These are phyloP conservation scores for Oscheius myriophilus DNA, from an alignment of 2,888 invertebrate species.

Conservation along the genomic window DNA sequence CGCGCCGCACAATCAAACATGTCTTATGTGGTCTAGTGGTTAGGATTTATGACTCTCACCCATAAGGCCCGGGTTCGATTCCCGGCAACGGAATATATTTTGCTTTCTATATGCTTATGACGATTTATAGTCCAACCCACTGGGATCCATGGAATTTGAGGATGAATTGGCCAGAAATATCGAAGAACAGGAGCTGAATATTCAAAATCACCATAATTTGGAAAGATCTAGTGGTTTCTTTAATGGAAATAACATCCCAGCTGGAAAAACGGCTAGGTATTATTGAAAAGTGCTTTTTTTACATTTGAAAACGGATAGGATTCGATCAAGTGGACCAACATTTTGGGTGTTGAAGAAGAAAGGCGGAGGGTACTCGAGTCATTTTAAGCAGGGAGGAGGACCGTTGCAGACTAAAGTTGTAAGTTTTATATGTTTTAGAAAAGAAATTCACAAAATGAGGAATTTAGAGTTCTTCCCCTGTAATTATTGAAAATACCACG, in stretches of 20 bases:
- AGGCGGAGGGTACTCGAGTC: background rate
- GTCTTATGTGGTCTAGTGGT: background rate
- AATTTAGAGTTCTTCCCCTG: conserved; percentile 1
- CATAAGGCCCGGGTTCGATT: conserved; percentile 49
- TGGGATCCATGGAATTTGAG: conserved; percentile 16
- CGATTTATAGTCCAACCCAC: background rate
- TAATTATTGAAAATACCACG: conserved; percentile 7
- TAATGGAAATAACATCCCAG: background rate
- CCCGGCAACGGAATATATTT: conserved; percentile 40
- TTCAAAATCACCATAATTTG: background rate
- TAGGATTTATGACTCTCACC: conserved; percentile 48
- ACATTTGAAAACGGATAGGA: background rate
- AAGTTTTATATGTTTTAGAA: too few relatives aligned
- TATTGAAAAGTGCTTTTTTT: background rate
- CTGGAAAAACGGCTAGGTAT: background rate
- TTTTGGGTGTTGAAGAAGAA: background rate
- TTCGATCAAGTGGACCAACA: conserved; percentile 16
- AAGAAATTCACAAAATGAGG: background rate
- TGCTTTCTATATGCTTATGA: too few relatives aligned
- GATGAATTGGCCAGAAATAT: conserved; percentile 13
- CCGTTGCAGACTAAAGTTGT: conserved; percentile 1
- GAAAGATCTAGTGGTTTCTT: too few relatives aligned
- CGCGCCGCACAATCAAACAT: too few relatives aligned
- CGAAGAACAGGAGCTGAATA: conserved; percentile 18
- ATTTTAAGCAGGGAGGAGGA: background rate